Percentiles rank a stretch among this genome's conserved stretches.
Evolutionary conservation across 2,797 vertebrate genomes (phyloP).

Genomic region (Anniella stebbinsi): DNA sequence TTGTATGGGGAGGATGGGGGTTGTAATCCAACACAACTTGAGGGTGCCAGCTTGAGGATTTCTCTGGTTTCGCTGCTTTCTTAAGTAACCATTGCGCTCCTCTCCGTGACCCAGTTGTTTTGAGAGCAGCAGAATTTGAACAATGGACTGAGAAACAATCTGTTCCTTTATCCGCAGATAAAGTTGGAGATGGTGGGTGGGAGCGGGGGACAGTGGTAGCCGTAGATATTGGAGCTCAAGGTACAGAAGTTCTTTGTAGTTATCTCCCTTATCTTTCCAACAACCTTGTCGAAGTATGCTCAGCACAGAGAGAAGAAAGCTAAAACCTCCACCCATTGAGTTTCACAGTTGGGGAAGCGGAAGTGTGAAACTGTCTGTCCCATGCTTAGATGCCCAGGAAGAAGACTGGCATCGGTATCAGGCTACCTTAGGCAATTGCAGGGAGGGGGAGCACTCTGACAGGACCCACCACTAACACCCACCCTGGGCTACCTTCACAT

Average conservation of each 20-base stretch:
- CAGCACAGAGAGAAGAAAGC: background rate
- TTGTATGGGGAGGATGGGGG: background rate
- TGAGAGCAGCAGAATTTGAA: background rate
- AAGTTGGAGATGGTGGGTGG: background rate
- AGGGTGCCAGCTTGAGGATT: no score
- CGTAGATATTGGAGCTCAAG: background rate
- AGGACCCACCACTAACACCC: no score
- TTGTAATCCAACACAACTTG: background rate
- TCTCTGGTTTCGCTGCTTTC: background rate
- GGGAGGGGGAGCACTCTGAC: no score
- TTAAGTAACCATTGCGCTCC: background rate
- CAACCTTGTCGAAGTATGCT: background rate
- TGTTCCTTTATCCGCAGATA: constrained; percentile 1
- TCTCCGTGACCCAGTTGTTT: background rate
- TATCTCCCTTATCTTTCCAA: background rate
- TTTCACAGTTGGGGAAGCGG: background rate
- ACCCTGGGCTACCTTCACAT: no score
- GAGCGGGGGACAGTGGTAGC: no score
- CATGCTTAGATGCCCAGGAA: background rate
- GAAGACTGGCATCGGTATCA: no score
- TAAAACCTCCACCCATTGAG: background rate
- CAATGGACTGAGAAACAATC: no score
- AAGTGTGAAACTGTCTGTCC: background rate
- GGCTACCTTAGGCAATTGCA: no score
- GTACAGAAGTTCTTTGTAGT: background rate